These are phyloP conservation scores for Campylomormyrus tamandua DNA, from an alignment of 2,113 vertebrate genomes.

Conservation along the genomic window DNA sequence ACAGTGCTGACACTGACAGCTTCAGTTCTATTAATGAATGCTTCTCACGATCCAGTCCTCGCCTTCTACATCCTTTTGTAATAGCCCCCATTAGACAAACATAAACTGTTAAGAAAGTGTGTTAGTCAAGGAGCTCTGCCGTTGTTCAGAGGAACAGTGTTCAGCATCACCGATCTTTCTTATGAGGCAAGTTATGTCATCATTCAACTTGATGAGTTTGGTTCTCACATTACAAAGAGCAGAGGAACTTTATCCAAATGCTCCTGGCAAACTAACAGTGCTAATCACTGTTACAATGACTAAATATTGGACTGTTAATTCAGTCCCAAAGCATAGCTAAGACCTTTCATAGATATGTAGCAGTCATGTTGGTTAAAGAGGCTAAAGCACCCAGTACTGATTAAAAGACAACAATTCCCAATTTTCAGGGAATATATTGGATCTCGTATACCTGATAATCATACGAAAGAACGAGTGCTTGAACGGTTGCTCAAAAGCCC, in stretches of 20 bases:
- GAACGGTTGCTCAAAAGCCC: not conserved
- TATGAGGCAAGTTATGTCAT: slow-evolving; percentile 1
- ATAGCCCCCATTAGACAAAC: not conserved
- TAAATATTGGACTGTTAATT: not conserved
- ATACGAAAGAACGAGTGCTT: not conserved
- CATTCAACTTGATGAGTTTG: not conserved
- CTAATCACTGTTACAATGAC: slow-evolving; percentile 9
- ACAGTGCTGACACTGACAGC: not conserved
- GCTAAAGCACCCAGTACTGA: not conserved
- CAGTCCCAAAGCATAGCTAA: not conserved
- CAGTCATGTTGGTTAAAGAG: not conserved
- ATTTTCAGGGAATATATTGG: not conserved
- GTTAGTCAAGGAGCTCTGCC: not conserved
- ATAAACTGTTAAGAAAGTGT: not conserved
- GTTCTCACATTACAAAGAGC: slow-evolving; percentile 6
- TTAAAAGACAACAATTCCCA: not conserved
- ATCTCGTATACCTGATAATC: not conserved
- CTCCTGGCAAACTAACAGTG: not conserved
- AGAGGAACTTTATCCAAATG: not conserved
- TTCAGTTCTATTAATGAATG: not conserved
- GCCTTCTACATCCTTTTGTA: not conserved
- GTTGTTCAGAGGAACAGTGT: not conserved
- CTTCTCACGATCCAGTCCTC: not conserved
- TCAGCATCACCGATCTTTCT: not conserved
- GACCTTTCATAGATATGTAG: not conserved